phyloP scores from a whole-genome alignment of 92 coral and sea anemone species.

The Galaxea fascicularis region DNA sequence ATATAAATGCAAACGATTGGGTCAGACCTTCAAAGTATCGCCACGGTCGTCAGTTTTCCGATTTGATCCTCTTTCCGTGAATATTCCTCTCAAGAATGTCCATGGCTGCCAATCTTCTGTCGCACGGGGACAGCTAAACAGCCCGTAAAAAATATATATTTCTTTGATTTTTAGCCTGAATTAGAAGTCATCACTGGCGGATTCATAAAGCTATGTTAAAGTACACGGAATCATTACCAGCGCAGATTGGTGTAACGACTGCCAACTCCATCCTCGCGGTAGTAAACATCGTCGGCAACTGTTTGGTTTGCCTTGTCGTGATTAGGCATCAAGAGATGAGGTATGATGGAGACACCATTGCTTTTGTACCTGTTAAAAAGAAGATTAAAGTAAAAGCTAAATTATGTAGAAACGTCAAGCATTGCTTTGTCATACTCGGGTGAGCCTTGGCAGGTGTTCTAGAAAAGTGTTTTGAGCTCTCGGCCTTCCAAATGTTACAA shows the following conservation, averaged over 20 bases:
- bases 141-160: not conserved
- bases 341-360: not conserved
- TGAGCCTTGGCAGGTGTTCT: not conserved
- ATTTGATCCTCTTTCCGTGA: too few relatives aligned
- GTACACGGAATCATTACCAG: not conserved
- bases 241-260: conserved; percentile 1
- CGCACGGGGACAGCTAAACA: too few relatives aligned
- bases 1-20: too few relatives aligned
- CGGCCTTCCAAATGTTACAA: not conserved
- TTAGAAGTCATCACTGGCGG: not conserved
- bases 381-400: not conserved
- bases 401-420: too few relatives aligned
- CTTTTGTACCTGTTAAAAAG: not conserved
- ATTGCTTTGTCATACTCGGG: not conserved
- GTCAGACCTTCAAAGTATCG: too few relatives aligned
- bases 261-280: not conserved
- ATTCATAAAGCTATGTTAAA: not conserved
- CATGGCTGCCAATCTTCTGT: too few relatives aligned
- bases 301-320: conserved; percentile 5
- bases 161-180: conserved; percentile 4
- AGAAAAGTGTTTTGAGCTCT: not conserved
- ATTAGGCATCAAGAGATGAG: conserved; percentile 1
- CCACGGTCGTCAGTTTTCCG: too few relatives aligned
- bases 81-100: too few relatives aligned
- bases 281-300: not conserved